Base-by-base conservation (phyloP, 2,113 vertebrate species). In the Scartelaos histophorus region DNA sequence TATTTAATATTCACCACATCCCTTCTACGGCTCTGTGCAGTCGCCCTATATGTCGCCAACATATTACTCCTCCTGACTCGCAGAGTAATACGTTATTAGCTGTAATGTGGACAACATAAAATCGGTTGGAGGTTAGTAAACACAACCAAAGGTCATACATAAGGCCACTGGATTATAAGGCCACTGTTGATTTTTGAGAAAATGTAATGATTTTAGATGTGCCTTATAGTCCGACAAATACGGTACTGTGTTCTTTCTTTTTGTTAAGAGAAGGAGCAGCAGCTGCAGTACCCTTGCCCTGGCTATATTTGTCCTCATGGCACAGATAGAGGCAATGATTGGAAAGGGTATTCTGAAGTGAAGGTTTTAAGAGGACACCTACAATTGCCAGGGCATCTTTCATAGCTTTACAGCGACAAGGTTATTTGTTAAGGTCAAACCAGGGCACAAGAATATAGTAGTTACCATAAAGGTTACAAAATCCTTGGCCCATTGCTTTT, bases 241-340 rank as follows among this genome's bases (percentile, higher is more conserved):
- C n/a, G n/a, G n/a, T n/a, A 45, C 82, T 73, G 15, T 66, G 35
- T 67, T 68, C 22, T 69, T 68, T 47, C 51, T 75, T 76, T 78
- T 38, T 78, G 67, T 53, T 57, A 58, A 54, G 47, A 22, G 57
- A 79, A 46, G 71, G 51, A 72, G 71, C 70, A 68, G 75, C 82
- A 86, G 82, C 78, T 76, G 76, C 67, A 70, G 58, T 75, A 66
- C 22, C 69, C 61, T 64, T 82, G 61, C 49, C 54, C 80, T 74
- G 72, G 79, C 79, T 89, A 84, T 82, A 88, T 90, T 85, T 90
- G 85, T 87, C 81, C 80, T 81, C 66, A 70, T 85, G 82, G 81
- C 83, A 90, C 82, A 84, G 73, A 84, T 66, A 72, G 73, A 74
- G 66, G 73, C 74, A 85, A 78, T 80, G 71, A 84, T 79, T 71